Conservation (phyloP, 2,113 vertebrate species). For the Hyla sarda region DNA sequence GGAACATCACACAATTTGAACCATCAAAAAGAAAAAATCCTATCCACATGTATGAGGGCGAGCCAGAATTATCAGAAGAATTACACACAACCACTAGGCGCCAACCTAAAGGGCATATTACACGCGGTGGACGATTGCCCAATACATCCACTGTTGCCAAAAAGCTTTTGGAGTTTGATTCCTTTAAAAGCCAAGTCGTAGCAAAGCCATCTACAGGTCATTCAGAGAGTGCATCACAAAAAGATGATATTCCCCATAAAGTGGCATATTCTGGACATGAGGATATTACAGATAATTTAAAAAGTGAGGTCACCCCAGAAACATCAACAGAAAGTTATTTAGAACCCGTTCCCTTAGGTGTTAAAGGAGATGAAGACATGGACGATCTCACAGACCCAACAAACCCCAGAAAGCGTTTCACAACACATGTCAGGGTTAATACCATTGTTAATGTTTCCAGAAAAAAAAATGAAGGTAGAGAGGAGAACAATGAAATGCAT, state of each 20-base stretch:
- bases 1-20: constrained; percentile 29
- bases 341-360: neutral
- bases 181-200: neutral
- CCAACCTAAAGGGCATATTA: neutral
- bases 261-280: neutral
- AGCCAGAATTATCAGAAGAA: constrained; percentile 4
- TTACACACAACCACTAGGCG: neutral
- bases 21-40: neutral
- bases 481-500: neutral
- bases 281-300: neutral
- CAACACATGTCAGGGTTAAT: neutral
- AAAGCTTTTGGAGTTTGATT: neutral
- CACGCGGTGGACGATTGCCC: neutral
- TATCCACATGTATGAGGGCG: neutral
- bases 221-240: neutral
- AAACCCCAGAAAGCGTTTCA: neutral
- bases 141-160: constrained; percentile 1
- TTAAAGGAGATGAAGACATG: neutral
- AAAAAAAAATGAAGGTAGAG: neutral
- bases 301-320: neutral
- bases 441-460: neutral
- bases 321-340: neutral
- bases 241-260: neutral
- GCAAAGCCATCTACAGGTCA: neutral
- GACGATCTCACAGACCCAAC: constrained; percentile 6